Base-by-base conservation (phyloP, 2,797 vertebrate species). In the Gymnodraco acuticeps region DNA sequence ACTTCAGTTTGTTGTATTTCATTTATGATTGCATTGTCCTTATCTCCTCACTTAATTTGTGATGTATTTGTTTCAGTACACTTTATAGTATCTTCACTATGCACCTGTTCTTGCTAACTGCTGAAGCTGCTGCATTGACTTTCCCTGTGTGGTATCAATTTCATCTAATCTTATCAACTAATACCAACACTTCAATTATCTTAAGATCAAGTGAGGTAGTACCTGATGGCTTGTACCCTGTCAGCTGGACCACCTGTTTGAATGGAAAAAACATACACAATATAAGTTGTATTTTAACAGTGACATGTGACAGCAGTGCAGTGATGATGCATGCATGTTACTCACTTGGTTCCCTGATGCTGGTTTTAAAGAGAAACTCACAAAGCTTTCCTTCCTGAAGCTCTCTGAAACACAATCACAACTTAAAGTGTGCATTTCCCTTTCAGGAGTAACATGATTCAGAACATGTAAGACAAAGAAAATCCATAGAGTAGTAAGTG, bases 201-300 rank as follows among this genome's bases (percentile, higher is more conserved):
- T 68, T 7, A 64, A 50, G 2, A 33, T 33, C 0, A 20, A 56
- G 66, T 43, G 60, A 23, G 10, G 41, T 10, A 19, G 47, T 94
- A 96, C 95, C 95, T 95, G 95, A 94, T 20, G 94, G 94, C 73
- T 95, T 95, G 89, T 94, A 96, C 53, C 91, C 93, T 15, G 93
- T 96, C 70, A 96, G 90, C 87, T 95, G 94, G 15, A 96, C 95
- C 62, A 91, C 93, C 95, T 96, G 82, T 74, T 41, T 58, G 31
- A 66, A 66, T 60, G 23, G 43, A 66, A 70, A 63, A 78, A 10
- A 82, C 31, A 75, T 0, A 58, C 6, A 33, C 4, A 86, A 43
- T 12, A 20, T 61, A 8, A 58, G 31, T 70, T 4, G 27, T 12
- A 16, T 47, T 72, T 4, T 23, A 27, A 38, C 15, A 23, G 8